Base-by-base conservation (phyloP, 2,888 invertebrate species). In the Drosophila percnosoma region DNA sequence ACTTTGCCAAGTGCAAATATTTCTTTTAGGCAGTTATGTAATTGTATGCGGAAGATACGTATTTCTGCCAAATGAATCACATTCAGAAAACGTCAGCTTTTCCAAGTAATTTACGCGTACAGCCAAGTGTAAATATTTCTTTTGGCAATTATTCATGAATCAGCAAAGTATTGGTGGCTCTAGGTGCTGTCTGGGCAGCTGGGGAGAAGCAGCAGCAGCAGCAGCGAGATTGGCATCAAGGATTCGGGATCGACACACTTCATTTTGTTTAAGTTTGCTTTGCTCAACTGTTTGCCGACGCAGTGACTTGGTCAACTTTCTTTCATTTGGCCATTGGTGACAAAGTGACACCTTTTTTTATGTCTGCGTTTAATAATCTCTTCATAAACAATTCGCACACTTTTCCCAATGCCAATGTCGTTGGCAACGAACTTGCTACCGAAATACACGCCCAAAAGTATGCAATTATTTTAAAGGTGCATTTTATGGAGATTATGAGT, bases 301-400 rank as follows among this genome's bases (percentile, higher is more conserved):
- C 59, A 11, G 10, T 21, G 21, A 21, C 13, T 21, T 29, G 65
- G 42, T 55, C 45, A 87, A 89, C 84, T 87, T 42, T 57, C 31
- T 87, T 87, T 87, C 81, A 87, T 77, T 81, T 75, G 75, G 70
- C 73, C 40, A 48, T 71, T 62, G 67, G 57, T n/a, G n/a, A n/a
- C 52, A 61, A 74, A 73, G 76, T 75, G 72, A 74, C 53, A 45
- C 7, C 2, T 15, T 15, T 15, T 34, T 68, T 84, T 87, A 84
- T 88, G 57, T 49, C 71, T 77, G 65, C 58, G 75, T 90, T 87
- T 89, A 83, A 88, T 88, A 89, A 89, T 86, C 86, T 84, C 80
- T 83, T 90, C 81, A 85, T 85, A 80, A 82, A 72, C 84, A 90
- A 90, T 90, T 91, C 79, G 81, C 90, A 91, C 89, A 78, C 88